Evolutionary conservation across 2,797 vertebrate species (phyloP), one percentile per base, ranked within the genome.

Genomic region (Characodon lateralis): DNA sequence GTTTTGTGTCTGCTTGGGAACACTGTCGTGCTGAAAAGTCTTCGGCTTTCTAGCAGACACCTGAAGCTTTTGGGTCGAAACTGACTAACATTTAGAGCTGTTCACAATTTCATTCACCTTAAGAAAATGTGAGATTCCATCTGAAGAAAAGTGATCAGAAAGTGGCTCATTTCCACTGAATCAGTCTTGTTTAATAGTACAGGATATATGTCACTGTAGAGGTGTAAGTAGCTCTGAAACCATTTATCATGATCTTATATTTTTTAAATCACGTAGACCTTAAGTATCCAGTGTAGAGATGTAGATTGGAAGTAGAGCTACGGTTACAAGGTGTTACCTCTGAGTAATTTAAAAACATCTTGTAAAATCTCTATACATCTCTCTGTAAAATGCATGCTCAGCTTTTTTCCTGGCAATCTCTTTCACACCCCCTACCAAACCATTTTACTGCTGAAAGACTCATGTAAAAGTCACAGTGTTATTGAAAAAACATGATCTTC

Each of bases 321-420:
- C 28, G 35, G 3, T 28, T 22, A 20, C 18, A 0, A 26, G 77
- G 79, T 48, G 28, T 81, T 78, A 90, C 82, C 83, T 76, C 31
- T 46, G 58, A 87, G 78, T 78, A 88, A 88, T 86, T 74, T 65
- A 53, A 65, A 72, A 58, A 43, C 83, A 71, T 87, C 81, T 87
- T 89, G 77, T 72, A 81, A 77, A 78, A 83, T 84, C 66, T 71
- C 50, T 56, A 41, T 20, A 48, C n/a, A 46, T 65, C 28, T 48
- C 31, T 26, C 41, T 65, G 24, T 70, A 43, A 39, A 63, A 16
- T 73, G 80, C 13, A 31, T 74, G 70, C 71, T 84, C 50, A 74
- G 75, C 74, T 46, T 70, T 74, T 63, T 80, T 63, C 71, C 56
- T 26, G 26, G 73, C 6, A 24, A 71, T 83, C 73, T 13, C 39